Conservation (phyloP, 64 coral and sea anemone species). For the Montipora capricornis region DNA sequence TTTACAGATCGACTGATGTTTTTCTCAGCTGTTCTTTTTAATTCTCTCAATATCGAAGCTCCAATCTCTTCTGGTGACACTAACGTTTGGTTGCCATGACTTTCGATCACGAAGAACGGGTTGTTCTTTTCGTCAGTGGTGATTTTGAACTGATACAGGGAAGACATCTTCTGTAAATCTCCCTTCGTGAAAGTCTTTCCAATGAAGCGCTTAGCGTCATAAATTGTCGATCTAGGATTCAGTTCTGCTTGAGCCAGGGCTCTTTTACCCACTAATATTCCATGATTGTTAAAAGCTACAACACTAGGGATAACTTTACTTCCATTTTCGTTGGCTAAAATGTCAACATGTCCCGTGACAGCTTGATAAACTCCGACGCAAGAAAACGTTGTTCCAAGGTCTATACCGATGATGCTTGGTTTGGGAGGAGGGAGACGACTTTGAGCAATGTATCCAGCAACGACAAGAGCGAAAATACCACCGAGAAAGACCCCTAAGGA, state of each 20-base stretch:
- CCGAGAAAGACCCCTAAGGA: constrained; percentile 86
- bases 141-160: constrained; percentile 92
- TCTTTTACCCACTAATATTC: constrained; percentile 83
- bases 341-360: constrained; percentile 93
- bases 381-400: constrained; percentile 97
- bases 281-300: constrained; percentile 91
- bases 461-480: constrained; percentile 91
- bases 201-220: constrained; percentile 97
- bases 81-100: constrained; percentile 59
- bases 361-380: constrained; percentile 96
- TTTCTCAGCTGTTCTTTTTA: constrained; percentile 81
- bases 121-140: constrained; percentile 78
- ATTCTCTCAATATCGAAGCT: constrained; percentile 84
- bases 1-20: constrained; percentile 82
- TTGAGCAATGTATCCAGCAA: constrained; percentile 98
- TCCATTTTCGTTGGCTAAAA: constrained; percentile 84
- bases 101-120: constrained; percentile 75
- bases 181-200: constrained; percentile 90
- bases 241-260: constrained; percentile 90
- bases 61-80: constrained; percentile 94
- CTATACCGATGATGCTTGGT: constrained; percentile 96
- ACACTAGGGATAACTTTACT: constrained; percentile 97
- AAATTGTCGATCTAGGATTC: constrained; percentile 89
- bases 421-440: constrained; percentile 98
- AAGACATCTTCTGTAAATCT: constrained; percentile 75